A percentile compares a stretch with the other conserved stretches of the same genome.
phyloP scores from a whole-genome alignment of 2,888 invertebrate species.

The Polydrusus tereticollis region DNA sequence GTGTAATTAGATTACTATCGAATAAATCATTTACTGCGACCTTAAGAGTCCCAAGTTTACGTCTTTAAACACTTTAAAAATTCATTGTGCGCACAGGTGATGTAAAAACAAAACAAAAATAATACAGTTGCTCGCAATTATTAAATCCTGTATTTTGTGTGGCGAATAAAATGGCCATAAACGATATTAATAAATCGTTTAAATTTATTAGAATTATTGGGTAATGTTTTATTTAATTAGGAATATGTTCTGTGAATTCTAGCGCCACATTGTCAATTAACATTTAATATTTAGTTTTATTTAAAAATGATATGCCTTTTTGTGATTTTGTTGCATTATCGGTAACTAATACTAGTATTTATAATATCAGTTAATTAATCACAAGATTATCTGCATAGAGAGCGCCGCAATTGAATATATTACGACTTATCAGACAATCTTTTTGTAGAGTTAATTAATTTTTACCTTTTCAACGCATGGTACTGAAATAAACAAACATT shows the following conservation, averaged over 20 bases:
- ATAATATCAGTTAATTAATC: no score
- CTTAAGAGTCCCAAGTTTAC: neutral
- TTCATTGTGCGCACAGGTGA: neutral
- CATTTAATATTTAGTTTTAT: neutral
- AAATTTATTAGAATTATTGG: slow-evolving; percentile 16
- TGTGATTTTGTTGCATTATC: neutral
- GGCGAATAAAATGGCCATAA: neutral
- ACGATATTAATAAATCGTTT: slow-evolving; percentile 7
- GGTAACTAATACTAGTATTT: no score
- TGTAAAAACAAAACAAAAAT: slow-evolving; percentile 14
- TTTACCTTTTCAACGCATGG: slow-evolving; percentile 1
- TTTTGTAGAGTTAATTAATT: neutral
- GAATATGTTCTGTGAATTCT: neutral
- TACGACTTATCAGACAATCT: neutral
- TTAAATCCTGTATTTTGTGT: slow-evolving; percentile 9
- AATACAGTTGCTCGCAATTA: slow-evolving; percentile 1
- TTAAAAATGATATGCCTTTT: neutral
- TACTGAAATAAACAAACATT: slow-evolving; percentile 18
- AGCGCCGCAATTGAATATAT: neutral
- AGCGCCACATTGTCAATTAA: neutral
- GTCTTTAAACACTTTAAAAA: neutral
- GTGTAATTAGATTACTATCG: slow-evolving; percentile 37
- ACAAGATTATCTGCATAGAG: no score
- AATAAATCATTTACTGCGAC: slow-evolving; percentile 5
- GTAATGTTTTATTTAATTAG: slow-evolving; percentile 18